A percentile compares a stretch with the other conserved stretches of the same genome.
These are phyloP conservation scores for Cerastis leucographa DNA, from an alignment of 2,888 invertebrate genomes.

Conservation along the genomic window DNA sequence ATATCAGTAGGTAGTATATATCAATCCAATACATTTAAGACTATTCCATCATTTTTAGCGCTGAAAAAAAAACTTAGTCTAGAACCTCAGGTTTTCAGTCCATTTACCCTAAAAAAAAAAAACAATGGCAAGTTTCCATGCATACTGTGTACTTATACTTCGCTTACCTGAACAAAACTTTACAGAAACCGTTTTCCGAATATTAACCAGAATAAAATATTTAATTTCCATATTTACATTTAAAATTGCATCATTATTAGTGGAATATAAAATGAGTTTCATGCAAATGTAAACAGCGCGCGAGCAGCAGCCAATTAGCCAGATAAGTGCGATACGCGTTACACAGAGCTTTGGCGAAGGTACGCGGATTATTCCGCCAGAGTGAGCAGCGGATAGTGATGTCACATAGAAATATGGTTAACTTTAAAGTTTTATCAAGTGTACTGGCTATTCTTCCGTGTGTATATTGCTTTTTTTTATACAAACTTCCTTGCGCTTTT, in stretches of 20 bases:
- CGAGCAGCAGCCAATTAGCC: conserved; percentile 42
- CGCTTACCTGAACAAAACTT: neutral
- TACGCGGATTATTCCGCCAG: conserved; percentile 27
- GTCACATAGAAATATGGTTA: neutral
- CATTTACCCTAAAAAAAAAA: neutral
- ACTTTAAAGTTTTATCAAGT: neutral
- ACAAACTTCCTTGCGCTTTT: neutral
- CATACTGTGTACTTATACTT: neutral
- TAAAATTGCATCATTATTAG: conserved; percentile 18
- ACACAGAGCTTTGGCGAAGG: conserved; percentile 24
- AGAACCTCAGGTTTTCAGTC: neutral
- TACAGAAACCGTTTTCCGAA: neutral
- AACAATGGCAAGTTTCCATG: neutral
- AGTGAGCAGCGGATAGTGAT: conserved; percentile 21
- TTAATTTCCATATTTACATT: conserved; percentile 10
- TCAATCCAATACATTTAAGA: too few relatives aligned
- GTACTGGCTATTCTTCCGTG: neutral
- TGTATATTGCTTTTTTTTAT: neutral
- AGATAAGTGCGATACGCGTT: conserved; percentile 53
- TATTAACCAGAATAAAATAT: neutral
- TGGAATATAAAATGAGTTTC: conserved; percentile 39
- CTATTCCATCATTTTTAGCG: too few relatives aligned
- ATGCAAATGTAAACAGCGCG: conserved; percentile 43
- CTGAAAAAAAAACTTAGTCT: neutral
- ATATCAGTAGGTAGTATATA: too few relatives aligned